These are phyloP conservation scores for Whitmania pigra DNA, from an alignment of 1,140 invertebrate species.

Conservation along the genomic window DNA sequence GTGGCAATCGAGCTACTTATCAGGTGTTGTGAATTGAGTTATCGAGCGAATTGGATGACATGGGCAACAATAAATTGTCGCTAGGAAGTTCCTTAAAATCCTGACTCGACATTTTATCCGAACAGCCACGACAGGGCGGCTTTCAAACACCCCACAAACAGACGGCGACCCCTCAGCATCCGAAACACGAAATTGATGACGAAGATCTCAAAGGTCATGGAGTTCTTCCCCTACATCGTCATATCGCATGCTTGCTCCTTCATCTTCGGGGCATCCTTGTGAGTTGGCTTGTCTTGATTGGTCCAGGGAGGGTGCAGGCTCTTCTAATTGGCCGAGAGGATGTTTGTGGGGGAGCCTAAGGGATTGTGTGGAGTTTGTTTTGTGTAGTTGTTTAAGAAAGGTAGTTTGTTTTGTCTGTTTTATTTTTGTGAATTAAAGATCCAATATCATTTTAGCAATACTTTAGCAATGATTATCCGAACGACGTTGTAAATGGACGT, in stretches of 20 bases:
- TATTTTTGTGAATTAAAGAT: too few relatives aligned
- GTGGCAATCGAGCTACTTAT: background rate
- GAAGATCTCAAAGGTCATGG: background rate
- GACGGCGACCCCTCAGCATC: background rate
- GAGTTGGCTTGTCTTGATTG: background rate
- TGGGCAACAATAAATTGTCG: background rate
- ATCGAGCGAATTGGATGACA: too few relatives aligned
- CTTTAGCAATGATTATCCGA: too few relatives aligned
- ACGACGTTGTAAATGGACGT: too few relatives aligned
- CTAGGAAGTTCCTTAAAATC: too few relatives aligned
- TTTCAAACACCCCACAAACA: background rate
- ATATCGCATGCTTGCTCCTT: background rate
- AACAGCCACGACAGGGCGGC: background rate
- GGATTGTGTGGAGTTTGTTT: too few relatives aligned
- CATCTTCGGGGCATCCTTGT: background rate
- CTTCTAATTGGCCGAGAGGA: too few relatives aligned
- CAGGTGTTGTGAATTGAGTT: background rate
- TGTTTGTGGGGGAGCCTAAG: too few relatives aligned
- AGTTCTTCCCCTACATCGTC: background rate
- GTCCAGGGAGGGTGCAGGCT: too few relatives aligned
- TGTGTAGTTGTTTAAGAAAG: too few relatives aligned
- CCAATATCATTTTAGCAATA: too few relatives aligned
- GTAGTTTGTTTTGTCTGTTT: too few relatives aligned
- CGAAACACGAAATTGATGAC: conserved; percentile 12
- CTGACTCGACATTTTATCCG: background rate